Evolutionary conservation across 2,888 invertebrate species (phyloP).

Genomic region (Homarus gammarus): DNA sequence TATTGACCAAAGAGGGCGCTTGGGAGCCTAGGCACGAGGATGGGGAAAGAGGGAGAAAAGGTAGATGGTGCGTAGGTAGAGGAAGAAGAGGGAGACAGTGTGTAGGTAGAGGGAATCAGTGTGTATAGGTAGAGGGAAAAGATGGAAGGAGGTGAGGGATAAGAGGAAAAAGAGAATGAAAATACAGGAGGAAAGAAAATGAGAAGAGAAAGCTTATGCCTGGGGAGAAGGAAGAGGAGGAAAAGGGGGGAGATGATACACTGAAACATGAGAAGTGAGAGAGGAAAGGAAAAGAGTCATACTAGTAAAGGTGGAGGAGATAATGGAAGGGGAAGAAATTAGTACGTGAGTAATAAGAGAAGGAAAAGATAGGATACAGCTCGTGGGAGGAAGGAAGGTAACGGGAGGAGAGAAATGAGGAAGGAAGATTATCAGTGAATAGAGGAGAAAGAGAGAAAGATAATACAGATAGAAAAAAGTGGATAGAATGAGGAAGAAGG

Average conservation of each 20-base stretch:
- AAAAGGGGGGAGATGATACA: not conserved
- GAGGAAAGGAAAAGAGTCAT: not conserved
- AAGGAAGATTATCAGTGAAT: not conserved
- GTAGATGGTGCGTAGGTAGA: not conserved
- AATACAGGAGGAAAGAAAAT: too few relatives aligned
- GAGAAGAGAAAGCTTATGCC: too few relatives aligned
- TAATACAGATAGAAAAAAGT: not conserved
- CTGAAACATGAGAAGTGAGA: not conserved
- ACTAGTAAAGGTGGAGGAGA: too few relatives aligned
- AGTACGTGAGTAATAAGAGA: too few relatives aligned
- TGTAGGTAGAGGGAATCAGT: too few relatives aligned
- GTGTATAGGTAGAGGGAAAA: too few relatives aligned
- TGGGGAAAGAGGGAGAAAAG: not conserved
- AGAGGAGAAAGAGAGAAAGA: not conserved
- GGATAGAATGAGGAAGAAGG: not conserved
- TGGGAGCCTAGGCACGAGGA: not conserved
- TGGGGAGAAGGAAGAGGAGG: not conserved
- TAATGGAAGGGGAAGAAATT: too few relatives aligned
- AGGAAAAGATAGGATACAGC: too few relatives aligned
- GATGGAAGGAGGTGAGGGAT: too few relatives aligned
- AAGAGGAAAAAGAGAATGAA: too few relatives aligned
- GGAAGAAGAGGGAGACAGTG: not conserved
- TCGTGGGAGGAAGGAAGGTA: not conserved
- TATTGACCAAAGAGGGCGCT: not conserved
- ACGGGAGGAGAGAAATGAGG: not conserved